Evolutionary conservation across 2,113 vertebrate species (phyloP), one percentile per base, ranked within the genome.

Genomic region (Nettapus auritus): DNA sequence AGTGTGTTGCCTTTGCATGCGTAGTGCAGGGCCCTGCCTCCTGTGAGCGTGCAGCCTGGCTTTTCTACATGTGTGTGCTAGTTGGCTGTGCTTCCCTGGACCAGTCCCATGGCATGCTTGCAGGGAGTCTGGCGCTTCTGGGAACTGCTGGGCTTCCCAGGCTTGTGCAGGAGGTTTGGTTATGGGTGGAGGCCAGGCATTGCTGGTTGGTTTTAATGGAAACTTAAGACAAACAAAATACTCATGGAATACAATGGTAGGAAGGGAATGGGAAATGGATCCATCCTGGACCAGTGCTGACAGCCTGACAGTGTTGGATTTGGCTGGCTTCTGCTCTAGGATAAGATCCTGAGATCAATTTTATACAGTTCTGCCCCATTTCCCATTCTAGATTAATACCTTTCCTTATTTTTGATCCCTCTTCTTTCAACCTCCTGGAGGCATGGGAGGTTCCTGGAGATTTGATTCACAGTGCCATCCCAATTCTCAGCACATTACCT

Each of bases 1-100:
- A 3, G 0, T 9, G 20, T 1, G 1, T 44, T 73, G 11, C 18
- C 36, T 86, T 75, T 78, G 46, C n/a, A 20, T 8, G 4, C 3
- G 5, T 3, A 3, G 13, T 2, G 11, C 0, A 1, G 18, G 8
- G 13, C 44, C 18, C 31, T 1, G 1, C 18, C 60, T 69, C 26
- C 28, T 44, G 44, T 75, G 44, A 85, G 57, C 0, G 0, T 15
- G 3, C n/a, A 19, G 18, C 5, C 46, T 21, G 34, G 10, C 13
- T 42, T 59, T 53, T 74, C 55, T 66, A 73, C 8, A 33, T 0
- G 0, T 0, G 0, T 0, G 0, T 31, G 15, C 7, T 28, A 6
- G 3, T 73, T 3, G 2, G 7, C 28, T 8, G 11, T 55, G 12
- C 17, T 44, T 79, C 38, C 26, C 23, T 69, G 82, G 34, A 82